Percentiles rank a stretch among this genome's conserved stretches.
Evolutionary conservation across 2,888 invertebrate genomes (phyloP).

Genomic region (Melinaea marsaeus): DNA sequence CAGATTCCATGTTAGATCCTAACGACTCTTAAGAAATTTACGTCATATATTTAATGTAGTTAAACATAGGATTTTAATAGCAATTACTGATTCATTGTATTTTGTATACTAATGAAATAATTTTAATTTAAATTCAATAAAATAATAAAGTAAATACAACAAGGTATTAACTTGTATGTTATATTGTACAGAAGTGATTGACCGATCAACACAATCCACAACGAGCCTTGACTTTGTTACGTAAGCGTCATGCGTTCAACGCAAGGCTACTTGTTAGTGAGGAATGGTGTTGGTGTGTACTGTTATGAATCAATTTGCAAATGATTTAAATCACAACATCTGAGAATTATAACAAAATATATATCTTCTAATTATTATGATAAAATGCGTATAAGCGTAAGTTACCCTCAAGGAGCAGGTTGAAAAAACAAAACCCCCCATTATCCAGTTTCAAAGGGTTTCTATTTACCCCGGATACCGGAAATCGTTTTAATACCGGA

Average conservation of each 20-base stretch:
- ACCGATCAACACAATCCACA: constrained; percentile 12
- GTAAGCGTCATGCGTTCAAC: constrained; percentile 6
- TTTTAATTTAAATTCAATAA: neutral
- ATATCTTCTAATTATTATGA: no score
- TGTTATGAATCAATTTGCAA: no score
- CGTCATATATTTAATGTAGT: neutral
- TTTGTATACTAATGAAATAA: neutral
- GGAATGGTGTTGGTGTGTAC: no score
- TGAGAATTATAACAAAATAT: no score
- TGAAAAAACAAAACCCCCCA: neutral
- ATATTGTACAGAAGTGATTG: constrained; percentile 8
- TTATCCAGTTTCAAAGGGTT: neutral
- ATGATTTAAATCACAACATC: no score
- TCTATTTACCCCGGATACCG: constrained; percentile 32
- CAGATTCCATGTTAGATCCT: neutral
- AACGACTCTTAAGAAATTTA: neutral
- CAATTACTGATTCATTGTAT: neutral
- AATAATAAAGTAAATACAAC: neutral
- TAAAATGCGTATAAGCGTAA: no score
- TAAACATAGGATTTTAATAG: neutral
- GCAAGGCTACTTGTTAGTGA: neutral
- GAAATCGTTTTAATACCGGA: constrained; percentile 52
- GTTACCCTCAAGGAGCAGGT: no score
- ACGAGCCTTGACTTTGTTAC: constrained; percentile 10
- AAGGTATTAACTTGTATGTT: neutral